Evolutionary conservation across 2,797 vertebrate genomes (phyloP).

Genomic region (Gymnodraco acuticeps): DNA sequence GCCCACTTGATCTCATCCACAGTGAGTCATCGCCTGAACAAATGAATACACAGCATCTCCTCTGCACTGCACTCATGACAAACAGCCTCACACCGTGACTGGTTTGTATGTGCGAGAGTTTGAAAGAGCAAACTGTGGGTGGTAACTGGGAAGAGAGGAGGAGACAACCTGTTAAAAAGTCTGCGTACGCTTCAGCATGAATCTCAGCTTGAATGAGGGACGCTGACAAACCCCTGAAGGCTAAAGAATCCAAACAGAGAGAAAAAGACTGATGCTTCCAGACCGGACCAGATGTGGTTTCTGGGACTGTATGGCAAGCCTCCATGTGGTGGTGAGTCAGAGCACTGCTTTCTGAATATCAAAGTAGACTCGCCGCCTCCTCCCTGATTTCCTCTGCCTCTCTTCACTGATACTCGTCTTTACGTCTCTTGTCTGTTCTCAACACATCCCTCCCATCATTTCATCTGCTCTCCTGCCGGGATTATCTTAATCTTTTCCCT

Average conservation of each 20-base stretch:
- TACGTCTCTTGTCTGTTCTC: slow-evolving; percentile 17
- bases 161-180: slow-evolving; percentile 50
- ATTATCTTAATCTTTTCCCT: slow-evolving; percentile 2
- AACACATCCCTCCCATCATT: slow-evolving; percentile 26
- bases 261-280: background rate
- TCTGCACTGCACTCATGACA: slow-evolving; percentile 71
- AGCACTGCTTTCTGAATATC: slow-evolving; percentile 59
- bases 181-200: slow-evolving; percentile 16
- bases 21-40: slow-evolving; percentile 78
- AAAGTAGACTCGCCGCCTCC: slow-evolving; percentile 36
- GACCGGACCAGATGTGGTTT: slow-evolving; percentile 21
- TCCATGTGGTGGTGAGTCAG: slow-evolving; percentile 63
- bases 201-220: slow-evolving; percentile 28
- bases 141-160: slow-evolving; percentile 45
- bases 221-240: slow-evolving; percentile 3
- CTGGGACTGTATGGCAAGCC: slow-evolving; percentile 42
- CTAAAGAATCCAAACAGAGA: slow-evolving; percentile 4
- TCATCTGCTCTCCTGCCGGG: slow-evolving; percentile 2
- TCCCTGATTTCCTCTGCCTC: slow-evolving; percentile 26
- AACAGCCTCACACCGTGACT: slow-evolving; percentile 55
- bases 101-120: slow-evolving; percentile 55
- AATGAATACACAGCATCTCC: slow-evolving; percentile 73
- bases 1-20: slow-evolving; percentile 63
- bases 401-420: slow-evolving; percentile 32
- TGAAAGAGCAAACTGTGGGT: slow-evolving; percentile 73